Evolutionary conservation across 2,888 invertebrate genomes (phyloP).

Genomic region (Urechis unicinctus): DNA sequence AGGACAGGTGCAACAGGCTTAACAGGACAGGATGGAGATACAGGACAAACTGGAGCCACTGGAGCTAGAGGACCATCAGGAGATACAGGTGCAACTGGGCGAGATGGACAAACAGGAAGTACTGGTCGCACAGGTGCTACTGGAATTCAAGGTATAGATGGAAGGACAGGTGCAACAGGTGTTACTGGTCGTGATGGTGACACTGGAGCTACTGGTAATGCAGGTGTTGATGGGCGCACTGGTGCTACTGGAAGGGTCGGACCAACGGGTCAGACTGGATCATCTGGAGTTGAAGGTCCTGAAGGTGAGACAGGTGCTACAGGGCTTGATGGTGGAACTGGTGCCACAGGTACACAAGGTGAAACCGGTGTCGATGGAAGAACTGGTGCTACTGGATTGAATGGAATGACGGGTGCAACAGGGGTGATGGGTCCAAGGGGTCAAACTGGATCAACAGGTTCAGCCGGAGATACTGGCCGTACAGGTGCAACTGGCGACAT

Average conservation of each 20-base stretch:
- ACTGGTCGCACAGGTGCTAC: slow-evolving; percentile 40
- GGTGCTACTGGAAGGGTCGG: not conserved
- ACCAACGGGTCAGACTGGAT: not conserved
- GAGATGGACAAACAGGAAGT: slow-evolving; percentile 57
- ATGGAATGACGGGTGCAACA: slow-evolving; percentile 12
- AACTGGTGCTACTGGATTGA: slow-evolving; percentile 2
- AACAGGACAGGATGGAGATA: slow-evolving; percentile 9
- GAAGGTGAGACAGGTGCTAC: not conserved
- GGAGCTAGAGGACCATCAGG: slow-evolving; percentile 2
- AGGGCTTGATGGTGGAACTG: not conserved
- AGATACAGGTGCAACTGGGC: slow-evolving; percentile 1
- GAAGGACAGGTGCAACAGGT: slow-evolving; percentile 6
- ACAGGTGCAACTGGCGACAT: slow-evolving; percentile 6
- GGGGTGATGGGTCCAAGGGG: slow-evolving; percentile 8
- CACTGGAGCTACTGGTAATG: not conserved
- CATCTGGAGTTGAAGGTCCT: not conserved
- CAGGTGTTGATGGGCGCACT: not conserved
- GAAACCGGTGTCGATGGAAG: not conserved
- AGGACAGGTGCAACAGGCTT: slow-evolving; percentile 13
- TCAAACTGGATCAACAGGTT: slow-evolving; percentile 14
- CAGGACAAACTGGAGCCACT: slow-evolving; percentile 2
- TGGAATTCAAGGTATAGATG: slow-evolving; percentile 3
- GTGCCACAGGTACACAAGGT: not conserved
- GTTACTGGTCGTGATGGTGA: not conserved
- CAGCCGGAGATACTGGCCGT: slow-evolving; percentile 7